Percentiles rank a stretch among this genome's conserved stretches.
Conservation (phyloP, 1,140 invertebrate genomes). For the Nebria ingens region DNA sequence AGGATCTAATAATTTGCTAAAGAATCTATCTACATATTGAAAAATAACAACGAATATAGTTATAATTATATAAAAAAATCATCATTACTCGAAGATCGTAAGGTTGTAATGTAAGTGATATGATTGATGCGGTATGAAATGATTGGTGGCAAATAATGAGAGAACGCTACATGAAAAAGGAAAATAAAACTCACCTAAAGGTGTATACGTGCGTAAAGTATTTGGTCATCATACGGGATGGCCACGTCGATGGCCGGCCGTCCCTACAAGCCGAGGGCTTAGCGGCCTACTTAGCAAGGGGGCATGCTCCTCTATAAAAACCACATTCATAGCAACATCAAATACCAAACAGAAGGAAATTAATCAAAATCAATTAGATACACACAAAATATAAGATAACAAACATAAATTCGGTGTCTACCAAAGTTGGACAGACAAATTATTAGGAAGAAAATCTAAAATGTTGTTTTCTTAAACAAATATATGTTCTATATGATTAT, state of each 20-base stretch:
- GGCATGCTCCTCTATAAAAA: conserved; percentile 47
- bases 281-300: conserved; percentile 36
- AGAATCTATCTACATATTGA: no score
- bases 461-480: no score
- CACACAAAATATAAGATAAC: neutral
- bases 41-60: no score
- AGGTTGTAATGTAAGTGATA: no score
- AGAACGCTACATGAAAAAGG: neutral
- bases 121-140: no score
- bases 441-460: no score
- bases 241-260: conserved; percentile 2
- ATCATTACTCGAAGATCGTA: no score
- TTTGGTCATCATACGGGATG: conserved; percentile 1
- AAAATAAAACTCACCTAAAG: conserved; percentile 7
- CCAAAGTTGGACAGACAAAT: no score
- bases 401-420: no score
- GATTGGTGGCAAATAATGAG: neutral
- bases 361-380: conserved; percentile 11
- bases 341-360: conserved; percentile 22
- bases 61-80: no score
- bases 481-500: no score
- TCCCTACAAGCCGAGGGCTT: neutral
- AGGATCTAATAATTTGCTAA: no score
- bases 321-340: conserved; percentile 25
- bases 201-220: neutral